Base-by-base conservation (phyloP, 2,113 vertebrate species). In the Varanus salvator region DNA sequence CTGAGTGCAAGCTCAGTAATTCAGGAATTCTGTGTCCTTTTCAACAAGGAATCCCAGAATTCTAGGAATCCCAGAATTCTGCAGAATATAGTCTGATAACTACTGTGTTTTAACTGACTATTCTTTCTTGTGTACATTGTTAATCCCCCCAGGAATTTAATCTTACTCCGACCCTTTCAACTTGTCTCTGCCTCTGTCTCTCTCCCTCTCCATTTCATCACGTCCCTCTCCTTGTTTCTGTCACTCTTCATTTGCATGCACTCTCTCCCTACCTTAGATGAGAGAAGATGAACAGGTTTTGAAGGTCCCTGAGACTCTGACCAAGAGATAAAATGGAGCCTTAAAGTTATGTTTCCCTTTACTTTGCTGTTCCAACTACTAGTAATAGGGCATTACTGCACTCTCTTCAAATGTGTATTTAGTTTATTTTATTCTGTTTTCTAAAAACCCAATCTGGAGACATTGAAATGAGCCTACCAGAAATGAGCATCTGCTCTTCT, bases 401-500 rank as follows among this genome's bases (percentile, higher is more conserved):
- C 31, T 89, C 38, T 0, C 82, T 87, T 92, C 90, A 92, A 80
- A 54, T 1, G 6, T 81, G 91, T 89, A 74, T 6, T 88, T 90
- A 80, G 91, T 19, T 34, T 38, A 19, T 50, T n/a, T n/a, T 17
- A n/a, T 7, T n/a, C 4, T 64, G 21, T 64, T 64, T 64, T 64
- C 3, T n/a, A 71, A 68, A 72, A 34, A 25, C 44, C 2, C 17
- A 83, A 66, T 15, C 69, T 86, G 78, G 82, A 94, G 90, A 89
- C 90, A 90, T 0, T 25, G 83, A 64, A 93, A 92, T 38, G 8
- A 2, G 82, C 91, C 86, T 91, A 76, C 54, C 82, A 75, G 11
- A 86, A 89, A 91, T 86, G 52, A 94, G 75, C 38, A 81, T 6
- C 69, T 93, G 7, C 52, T 92, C n/a, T 89, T 90, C 72, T 84